phyloP scores from a whole-genome alignment of 1,140 invertebrate genomes.

The Brachionus paranguensis region DNA sequence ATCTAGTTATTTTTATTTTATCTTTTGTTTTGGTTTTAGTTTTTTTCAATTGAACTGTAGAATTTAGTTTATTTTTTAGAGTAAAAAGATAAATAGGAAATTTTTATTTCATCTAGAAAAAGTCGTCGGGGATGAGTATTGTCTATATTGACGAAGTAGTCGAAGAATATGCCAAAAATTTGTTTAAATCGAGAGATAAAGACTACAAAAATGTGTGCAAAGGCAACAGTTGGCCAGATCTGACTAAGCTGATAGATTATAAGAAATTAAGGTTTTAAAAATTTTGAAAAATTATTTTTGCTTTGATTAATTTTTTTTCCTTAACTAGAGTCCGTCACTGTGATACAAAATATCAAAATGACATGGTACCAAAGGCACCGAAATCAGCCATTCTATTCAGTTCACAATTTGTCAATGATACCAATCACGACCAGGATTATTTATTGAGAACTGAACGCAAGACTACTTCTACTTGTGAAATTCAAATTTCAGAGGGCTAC shows the following conservation, averaged over 20 bases:
- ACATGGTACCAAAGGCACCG: background rate
- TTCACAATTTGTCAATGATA: slow-evolving; percentile 57
- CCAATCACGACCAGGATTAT: slow-evolving; percentile 56
- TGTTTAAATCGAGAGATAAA: slow-evolving; percentile 39
- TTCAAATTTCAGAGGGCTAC: slow-evolving; percentile 48
- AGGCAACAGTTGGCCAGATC: slow-evolving; percentile 13
- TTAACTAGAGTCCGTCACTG: background rate
- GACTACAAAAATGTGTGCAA: slow-evolving; percentile 17
- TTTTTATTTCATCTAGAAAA: slow-evolving; percentile 14
- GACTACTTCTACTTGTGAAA: slow-evolving; percentile 54
- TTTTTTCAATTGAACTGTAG: background rate
- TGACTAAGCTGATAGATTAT: slow-evolving; percentile 20
- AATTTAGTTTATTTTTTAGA: background rate
- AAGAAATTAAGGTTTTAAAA: slow-evolving; percentile 14
- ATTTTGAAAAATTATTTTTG: background rate
- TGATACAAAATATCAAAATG: background rate
- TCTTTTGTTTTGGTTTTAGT: background rate
- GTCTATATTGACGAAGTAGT: slow-evolving; percentile 21
- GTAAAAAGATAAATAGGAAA: background rate
- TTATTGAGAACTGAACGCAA: slow-evolving; percentile 57
- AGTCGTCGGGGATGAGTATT: slow-evolving; percentile 14
- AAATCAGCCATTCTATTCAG: slow-evolving; percentile 53
- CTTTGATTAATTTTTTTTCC: background rate
- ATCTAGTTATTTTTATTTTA: background rate
- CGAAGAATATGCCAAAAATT: background rate